Conservation (phyloP, 2,113 vertebrate species). For the Daboia siamensis region DNA sequence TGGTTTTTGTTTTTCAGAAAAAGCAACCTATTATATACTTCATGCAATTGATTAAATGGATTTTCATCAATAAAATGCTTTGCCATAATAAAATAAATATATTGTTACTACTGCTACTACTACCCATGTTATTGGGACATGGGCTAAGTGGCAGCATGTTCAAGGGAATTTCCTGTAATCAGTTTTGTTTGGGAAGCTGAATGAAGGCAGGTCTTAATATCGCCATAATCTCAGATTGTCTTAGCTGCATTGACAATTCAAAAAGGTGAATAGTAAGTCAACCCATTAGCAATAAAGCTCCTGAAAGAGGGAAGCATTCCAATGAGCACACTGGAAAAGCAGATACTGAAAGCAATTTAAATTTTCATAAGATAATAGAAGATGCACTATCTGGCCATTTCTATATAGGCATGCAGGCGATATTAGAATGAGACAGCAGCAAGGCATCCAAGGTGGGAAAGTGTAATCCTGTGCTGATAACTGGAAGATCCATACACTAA, state of each 20-base stretch:
- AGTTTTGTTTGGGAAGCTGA: slow-evolving; percentile 24
- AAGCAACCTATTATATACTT: not conserved
- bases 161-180: not conserved
- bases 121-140: slow-evolving; percentile 26
- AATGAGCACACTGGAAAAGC: slow-evolving; percentile 31
- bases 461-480: not conserved
- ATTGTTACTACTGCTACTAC: not conserved
- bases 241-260: slow-evolving; percentile 1
- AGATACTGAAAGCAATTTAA: slow-evolving; percentile 29
- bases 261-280: not conserved
- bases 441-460: not conserved
- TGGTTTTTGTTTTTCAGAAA: not conserved
- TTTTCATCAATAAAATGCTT: not conserved
- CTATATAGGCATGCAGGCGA: slow-evolving; percentile 17
- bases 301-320: slow-evolving; percentile 1
- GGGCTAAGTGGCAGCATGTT: not conserved
- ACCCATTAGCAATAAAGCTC: not conserved
- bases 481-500: slow-evolving; percentile 14
- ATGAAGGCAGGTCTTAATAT: slow-evolving; percentile 39
- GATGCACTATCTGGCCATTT: slow-evolving; percentile 10
- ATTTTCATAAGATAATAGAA: slow-evolving; percentile 48
- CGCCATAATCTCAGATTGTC: slow-evolving; percentile 21
- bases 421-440: slow-evolving; percentile 6
- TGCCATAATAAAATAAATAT: not conserved
- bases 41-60: not conserved